phyloP scores from a whole-genome alignment of 2,113 vertebrate species.

The Cranoglanis bouderius region DNA sequence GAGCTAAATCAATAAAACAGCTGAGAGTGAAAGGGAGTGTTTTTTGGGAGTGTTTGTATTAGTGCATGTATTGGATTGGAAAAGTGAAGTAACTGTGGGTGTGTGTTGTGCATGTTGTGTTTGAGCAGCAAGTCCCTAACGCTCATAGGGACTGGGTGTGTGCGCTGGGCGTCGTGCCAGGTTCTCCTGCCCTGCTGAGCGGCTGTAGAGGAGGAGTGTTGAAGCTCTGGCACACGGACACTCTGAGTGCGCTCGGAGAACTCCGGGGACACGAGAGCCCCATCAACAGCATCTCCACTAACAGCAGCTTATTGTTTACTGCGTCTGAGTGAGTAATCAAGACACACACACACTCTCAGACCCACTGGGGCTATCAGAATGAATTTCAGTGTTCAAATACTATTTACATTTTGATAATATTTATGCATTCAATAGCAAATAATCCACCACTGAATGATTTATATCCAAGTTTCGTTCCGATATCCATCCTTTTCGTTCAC shows the following conservation, averaged over 20 bases:
- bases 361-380: not conserved
- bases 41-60: slow-evolving; percentile 5
- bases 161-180: slow-evolving; percentile 85
- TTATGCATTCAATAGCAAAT: not conserved
- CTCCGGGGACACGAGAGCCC: slow-evolving; percentile 93
- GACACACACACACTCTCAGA: slow-evolving; percentile 17
- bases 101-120: slow-evolving; percentile 18
- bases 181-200: slow-evolving; percentile 80
- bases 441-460: not conserved
- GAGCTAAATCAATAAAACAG: slow-evolving; percentile 20
- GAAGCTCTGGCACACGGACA: slow-evolving; percentile 91
- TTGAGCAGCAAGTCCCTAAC: slow-evolving; percentile 90
- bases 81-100: not conserved
- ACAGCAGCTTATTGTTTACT: slow-evolving; percentile 91
- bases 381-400: not conserved
- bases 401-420: too few species aligned
- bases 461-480: not conserved
- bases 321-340: slow-evolving; percentile 88
- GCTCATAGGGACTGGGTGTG: slow-evolving; percentile 98
- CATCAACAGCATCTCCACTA: slow-evolving; percentile 91
- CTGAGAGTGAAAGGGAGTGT: not conserved
- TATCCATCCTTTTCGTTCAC: not conserved
- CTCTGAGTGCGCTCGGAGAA: slow-evolving; percentile 80
- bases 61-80: not conserved
- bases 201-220: slow-evolving; percentile 90